Evolutionary conservation across 2,797 vertebrate species (phyloP), one percentile per base, ranked within the genome.

Genomic region (Lepidocolaptes lacrymiger): DNA sequence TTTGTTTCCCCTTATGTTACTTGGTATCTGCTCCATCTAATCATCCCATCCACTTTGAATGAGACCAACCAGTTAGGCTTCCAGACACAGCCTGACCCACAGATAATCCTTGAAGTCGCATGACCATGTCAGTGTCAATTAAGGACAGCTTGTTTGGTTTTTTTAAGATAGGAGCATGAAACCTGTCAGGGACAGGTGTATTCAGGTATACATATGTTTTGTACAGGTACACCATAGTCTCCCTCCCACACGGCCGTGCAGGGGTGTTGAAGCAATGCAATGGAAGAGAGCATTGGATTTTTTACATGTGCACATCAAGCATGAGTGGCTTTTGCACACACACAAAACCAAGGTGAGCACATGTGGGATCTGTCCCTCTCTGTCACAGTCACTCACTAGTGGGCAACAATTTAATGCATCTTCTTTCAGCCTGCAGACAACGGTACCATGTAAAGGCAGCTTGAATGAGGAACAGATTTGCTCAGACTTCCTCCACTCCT

Each of bases 401-500:
- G 39, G 46, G 48, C 49, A 86, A n/a, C 14, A 34, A 30, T 9
- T 71, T 52, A 82, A 36, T 12, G 34, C 34, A 48, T 52, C 69
- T 41, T 74, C 69, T 68, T 68, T 36, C 9, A 2, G 51, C 44
- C 72, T 58, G 22, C 26, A 48, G 54, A 74, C 3, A 9, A 54
- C 0, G 0, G 48, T 36, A 89, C 82, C 22, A 13, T 67, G 68
- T 68, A 77, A 81, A 90, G 58, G 46, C 76, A 86, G 9, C 62
- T 67, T 54, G 41, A 84, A 91, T 0, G 0, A 93, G 82, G 62
- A 87, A 69, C 26, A 94, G 63, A 72, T 92, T 90, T 88, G n/a
- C 71, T 87, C 94, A 91, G 77, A 86, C 79, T 94, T 95, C 94
- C 86, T 93, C 86, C 84, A 77, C 84, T 95, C 92, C 91, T 92